Evolutionary conservation across 2,113 vertebrate genomes (phyloP).

Genomic region (Asarcornis scutulata): DNA sequence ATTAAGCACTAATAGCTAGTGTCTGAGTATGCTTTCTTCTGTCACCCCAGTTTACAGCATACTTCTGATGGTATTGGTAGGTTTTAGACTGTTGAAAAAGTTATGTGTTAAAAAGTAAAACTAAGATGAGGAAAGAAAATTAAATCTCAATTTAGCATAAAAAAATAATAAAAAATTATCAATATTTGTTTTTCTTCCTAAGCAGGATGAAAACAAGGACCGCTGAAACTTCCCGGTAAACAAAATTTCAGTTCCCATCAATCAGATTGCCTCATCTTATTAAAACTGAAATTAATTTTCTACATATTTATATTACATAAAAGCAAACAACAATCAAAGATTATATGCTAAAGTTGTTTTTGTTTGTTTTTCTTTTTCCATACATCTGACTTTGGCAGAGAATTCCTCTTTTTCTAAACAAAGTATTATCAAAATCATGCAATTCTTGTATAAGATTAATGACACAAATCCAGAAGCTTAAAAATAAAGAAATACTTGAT

Average conservation of each 20-base stretch:
- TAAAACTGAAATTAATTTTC: constrained; percentile 8
- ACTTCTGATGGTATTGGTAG: constrained; percentile 21
- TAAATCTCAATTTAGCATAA: background rate
- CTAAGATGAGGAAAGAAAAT: constrained; percentile 10
- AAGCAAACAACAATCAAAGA: background rate
- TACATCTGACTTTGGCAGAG: background rate
- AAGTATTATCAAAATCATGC: background rate
- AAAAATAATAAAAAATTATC: background rate
- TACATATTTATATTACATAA: background rate
- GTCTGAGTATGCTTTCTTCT: background rate
- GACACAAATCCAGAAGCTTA: background rate
- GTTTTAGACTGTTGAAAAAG: background rate
- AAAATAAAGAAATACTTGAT: background rate
- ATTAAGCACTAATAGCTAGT: background rate
- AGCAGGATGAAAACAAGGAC: background rate
- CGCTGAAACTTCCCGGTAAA: background rate
- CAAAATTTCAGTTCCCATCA: background rate
- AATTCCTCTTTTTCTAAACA: background rate
- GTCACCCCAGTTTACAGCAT: background rate
- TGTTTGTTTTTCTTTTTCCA: background rate
- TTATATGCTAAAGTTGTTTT: background rate
- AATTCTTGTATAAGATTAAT: background rate
- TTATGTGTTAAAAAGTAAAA: constrained; percentile 34
- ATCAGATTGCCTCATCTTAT: background rate
- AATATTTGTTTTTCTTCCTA: constrained; percentile 5